A percentile compares a stretch with the other conserved stretches of the same genome.
These are phyloP conservation scores for Drosophila repletoides DNA, from an alignment of 1,140 invertebrate genomes.

Conservation along the genomic window DNA sequence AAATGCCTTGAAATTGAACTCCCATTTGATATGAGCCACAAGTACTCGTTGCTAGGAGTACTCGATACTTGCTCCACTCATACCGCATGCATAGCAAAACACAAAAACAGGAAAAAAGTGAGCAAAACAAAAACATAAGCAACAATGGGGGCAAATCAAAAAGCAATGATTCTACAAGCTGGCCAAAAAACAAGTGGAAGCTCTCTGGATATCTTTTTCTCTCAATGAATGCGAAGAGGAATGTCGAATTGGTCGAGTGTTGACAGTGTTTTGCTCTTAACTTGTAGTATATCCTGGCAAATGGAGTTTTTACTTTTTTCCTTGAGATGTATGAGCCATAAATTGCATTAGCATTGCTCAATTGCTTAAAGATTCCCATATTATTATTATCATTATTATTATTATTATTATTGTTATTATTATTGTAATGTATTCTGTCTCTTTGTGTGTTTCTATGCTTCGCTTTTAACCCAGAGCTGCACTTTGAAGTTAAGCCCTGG, in stretches of 20 bases:
- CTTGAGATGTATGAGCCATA: conserved; percentile 46
- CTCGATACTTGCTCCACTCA: too few species aligned
- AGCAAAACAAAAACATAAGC: conserved; percentile 18
- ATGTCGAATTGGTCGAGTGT: conserved; percentile 44
- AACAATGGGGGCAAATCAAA: conserved; percentile 70
- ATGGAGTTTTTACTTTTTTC: too few species aligned
- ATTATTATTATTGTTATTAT: too few species aligned
- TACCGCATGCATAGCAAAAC: neutral
- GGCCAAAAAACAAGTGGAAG: conserved; percentile 62
- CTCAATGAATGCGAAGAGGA: conserved; percentile 53
- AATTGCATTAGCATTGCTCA: conserved; percentile 59
- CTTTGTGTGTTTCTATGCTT: neutral
- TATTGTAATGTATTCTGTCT: conserved; percentile 19
- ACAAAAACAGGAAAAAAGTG: neutral
- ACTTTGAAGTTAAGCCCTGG: conserved; percentile 27
- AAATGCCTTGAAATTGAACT: too few species aligned
- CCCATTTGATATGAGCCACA: too few species aligned
- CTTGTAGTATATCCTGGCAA: conserved; percentile 50
- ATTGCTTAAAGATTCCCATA: conserved; percentile 23
- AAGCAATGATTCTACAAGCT: conserved; percentile 43
- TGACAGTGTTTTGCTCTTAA: conserved; percentile 66
- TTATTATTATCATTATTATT: too few species aligned
- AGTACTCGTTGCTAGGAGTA: too few species aligned
- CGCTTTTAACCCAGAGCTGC: conserved; percentile 15
- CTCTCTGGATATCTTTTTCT: too few species aligned